Conservation (phyloP, 1,140 invertebrate species). For the Berghia stephanieae region DNA sequence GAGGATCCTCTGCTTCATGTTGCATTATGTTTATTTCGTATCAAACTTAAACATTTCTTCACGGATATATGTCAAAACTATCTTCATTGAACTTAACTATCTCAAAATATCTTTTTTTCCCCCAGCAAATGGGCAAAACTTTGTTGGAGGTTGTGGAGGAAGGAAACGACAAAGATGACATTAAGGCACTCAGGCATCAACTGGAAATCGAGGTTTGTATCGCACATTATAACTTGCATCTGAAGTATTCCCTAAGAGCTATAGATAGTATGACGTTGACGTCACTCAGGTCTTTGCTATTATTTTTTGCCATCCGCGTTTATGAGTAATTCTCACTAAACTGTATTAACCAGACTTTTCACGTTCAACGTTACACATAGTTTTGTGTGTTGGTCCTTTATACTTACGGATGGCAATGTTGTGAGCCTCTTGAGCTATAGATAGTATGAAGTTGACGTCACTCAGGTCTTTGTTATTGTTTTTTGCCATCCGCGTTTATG, state of each 20-base stretch:
- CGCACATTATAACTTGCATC: neutral
- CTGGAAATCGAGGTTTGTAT: conserved; percentile 37
- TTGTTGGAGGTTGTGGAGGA: conserved; percentile 37
- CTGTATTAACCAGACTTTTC: no score
- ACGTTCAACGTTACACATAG: no score
- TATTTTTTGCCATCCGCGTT: no score
- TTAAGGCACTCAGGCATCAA: conserved; percentile 37
- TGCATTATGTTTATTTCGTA: neutral
- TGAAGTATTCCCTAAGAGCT: neutral
- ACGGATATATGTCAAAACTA: no score
- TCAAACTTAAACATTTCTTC: neutral
- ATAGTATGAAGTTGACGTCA: neutral
- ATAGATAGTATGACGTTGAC: no score
- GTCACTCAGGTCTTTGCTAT: no score
- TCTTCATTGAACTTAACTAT: neutral
- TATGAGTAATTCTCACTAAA: no score
- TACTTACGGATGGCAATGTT: no score
- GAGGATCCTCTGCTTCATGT: neutral
- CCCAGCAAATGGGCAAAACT: conserved; percentile 39
- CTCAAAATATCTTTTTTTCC: neutral
- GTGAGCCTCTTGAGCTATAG: no score
- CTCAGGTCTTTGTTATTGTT: no score
- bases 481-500: no score
- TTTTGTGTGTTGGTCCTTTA: no score
- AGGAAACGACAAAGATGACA: conserved; percentile 36